phyloP scores from a whole-genome alignment of 2,888 invertebrate species.

The Smittia aterrima region DNA sequence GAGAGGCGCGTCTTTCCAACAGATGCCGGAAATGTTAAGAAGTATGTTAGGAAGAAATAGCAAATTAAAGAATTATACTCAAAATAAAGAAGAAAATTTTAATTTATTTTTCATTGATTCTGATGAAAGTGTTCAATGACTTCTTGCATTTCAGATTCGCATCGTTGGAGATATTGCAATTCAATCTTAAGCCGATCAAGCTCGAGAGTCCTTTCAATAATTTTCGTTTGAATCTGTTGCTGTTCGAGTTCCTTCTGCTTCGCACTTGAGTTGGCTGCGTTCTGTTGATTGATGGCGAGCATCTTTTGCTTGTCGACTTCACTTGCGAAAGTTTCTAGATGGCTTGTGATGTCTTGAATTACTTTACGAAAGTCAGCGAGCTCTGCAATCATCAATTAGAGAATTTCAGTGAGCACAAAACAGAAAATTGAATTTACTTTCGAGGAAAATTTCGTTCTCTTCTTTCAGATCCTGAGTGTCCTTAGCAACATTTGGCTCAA shows the following conservation, averaged over 20 bases:
- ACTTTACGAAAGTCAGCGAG: conserved; percentile 80
- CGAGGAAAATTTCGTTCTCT: conserved; percentile 81
- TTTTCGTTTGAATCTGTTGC: conserved; percentile 82
- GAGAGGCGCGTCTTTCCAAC: too few relatives aligned
- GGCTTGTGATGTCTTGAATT: conserved; percentile 72
- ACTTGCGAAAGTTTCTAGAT: conserved; percentile 71
- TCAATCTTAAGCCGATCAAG: conserved; percentile 79
- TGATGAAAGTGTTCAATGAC: conserved; percentile 73
- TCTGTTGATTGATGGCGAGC: conserved; percentile 84
- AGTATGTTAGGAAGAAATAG: too few relatives aligned
- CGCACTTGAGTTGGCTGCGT: conserved; percentile 79
- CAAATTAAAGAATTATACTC: too few relatives aligned
- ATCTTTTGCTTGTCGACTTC: conserved; percentile 90
- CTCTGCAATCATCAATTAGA: conserved; percentile 55
- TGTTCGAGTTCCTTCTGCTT: conserved; percentile 85
- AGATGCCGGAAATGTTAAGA: too few relatives aligned
- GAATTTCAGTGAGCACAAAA: too few relatives aligned
- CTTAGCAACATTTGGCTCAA: conserved; percentile 73
- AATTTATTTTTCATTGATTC: conserved; percentile 55
- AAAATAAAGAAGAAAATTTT: too few relatives aligned
- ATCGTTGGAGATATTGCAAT: conserved; percentile 75
- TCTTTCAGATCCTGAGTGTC: conserved; percentile 81
- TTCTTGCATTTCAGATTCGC: conserved; percentile 80
- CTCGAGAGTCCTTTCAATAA: conserved; percentile 83
- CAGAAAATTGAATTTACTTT: conserved; percentile 61